A percentile compares a stretch with the other conserved stretches of the same genome.
Evolutionary conservation across 2,113 vertebrate species (phyloP).

Genomic region (Indicator indicator): DNA sequence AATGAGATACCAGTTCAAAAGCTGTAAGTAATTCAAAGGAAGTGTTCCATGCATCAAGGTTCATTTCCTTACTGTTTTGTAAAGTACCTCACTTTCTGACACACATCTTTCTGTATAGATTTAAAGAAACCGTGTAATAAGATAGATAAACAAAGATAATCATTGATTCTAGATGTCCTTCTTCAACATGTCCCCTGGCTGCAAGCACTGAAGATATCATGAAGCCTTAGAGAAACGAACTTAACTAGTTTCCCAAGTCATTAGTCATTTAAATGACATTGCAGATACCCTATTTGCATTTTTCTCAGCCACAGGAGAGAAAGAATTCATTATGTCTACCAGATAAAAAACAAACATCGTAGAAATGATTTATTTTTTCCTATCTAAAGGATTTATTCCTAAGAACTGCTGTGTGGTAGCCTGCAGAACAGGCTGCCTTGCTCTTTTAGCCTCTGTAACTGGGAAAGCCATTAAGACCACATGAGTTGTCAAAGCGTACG

Average conservation of each 20-base stretch:
- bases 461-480: conserved; percentile 64
- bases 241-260: not conserved
- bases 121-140: not conserved
- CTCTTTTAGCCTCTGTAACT: conserved; percentile 51
- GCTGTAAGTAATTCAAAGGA: not conserved
- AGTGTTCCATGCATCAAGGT: not conserved
- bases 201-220: not conserved
- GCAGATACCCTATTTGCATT: conserved; percentile 13
- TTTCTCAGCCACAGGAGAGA: not conserved
- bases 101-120: not conserved
- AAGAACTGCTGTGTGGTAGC: conserved; percentile 6
- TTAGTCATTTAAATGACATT: conserved; percentile 41
- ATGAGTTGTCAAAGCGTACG: conserved; percentile 50
- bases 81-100: not conserved
- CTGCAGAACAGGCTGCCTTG: conserved; percentile 37
- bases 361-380: conserved; percentile 54
- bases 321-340: conserved; percentile 47
- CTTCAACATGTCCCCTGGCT: not conserved
- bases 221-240: not conserved
- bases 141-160: not conserved
- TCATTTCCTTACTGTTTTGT: not conserved
- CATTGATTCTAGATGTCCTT: not conserved
- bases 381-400: conserved; percentile 61
- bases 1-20: not conserved
- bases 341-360: conserved; percentile 53